A percentile compares a stretch with the other conserved stretches of the same genome.
Evolutionary conservation across 2,888 invertebrate genomes (phyloP).

Genomic region (Epinotia ramella): DNA sequence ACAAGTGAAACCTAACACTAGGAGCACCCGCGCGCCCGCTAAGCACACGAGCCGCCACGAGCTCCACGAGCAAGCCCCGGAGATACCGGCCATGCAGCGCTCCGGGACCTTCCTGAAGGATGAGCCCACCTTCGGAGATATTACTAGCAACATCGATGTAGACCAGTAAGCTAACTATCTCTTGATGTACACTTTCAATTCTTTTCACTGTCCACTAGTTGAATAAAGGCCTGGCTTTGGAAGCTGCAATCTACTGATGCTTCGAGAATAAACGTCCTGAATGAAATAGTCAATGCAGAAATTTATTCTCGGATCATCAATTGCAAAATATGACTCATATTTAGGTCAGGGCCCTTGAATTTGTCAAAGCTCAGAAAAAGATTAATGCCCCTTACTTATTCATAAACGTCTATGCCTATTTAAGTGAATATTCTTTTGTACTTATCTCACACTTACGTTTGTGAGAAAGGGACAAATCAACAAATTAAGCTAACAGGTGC

Average conservation of each 20-base stretch:
- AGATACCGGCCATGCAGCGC: constrained; percentile 80
- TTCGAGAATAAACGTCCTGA: background rate
- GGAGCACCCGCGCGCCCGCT: constrained; percentile 11
- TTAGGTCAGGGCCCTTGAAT: no score
- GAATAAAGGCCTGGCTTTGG: background rate
- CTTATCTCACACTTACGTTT: no score
- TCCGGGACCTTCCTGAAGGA: constrained; percentile 91
- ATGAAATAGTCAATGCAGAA: background rate
- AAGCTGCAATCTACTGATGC: background rate
- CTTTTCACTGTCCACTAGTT: background rate
- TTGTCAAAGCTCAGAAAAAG: no score
- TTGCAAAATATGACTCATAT: background rate
- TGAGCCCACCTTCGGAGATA: constrained; percentile 86
- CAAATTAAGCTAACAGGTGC: no score
- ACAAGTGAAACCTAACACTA: constrained; percentile 24
- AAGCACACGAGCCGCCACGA: constrained; percentile 49
- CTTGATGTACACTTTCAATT: background rate
- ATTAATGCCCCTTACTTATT: no score
- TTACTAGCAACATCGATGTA: constrained; percentile 64
- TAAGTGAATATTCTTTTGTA: no score
- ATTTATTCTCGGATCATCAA: background rate
- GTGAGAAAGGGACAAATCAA: no score
- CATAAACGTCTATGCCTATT: no score
- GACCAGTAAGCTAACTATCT: constrained; percentile 52
- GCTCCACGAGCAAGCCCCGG: constrained; percentile 45